These are phyloP conservation scores for Dryomyza anilis DNA, from an alignment of 2,888 invertebrate genomes.

Conservation along the genomic window DNA sequence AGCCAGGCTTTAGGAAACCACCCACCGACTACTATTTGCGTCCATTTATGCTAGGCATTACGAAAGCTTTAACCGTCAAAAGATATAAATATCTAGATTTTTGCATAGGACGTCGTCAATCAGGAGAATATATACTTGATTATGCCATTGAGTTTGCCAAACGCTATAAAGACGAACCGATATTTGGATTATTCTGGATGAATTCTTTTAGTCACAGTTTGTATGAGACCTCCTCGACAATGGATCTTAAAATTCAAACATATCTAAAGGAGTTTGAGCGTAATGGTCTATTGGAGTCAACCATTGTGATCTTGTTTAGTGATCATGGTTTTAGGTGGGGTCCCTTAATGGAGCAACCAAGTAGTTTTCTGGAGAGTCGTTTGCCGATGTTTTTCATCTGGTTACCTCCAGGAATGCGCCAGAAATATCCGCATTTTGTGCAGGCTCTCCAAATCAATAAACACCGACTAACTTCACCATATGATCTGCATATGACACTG, in stretches of 20 bases:
- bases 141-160: constrained; percentile 70
- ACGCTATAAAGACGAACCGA: constrained; percentile 66
- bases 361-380: constrained; percentile 79
- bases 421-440: constrained; percentile 63
- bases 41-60: constrained; percentile 73
- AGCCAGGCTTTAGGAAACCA: constrained; percentile 71
- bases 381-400: constrained; percentile 75
- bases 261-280: constrained; percentile 67
- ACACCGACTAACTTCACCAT: constrained; percentile 71
- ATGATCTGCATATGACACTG: constrained; percentile 73
- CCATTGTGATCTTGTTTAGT: constrained; percentile 74
- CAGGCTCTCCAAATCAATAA: constrained; percentile 66
- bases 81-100: constrained; percentile 63
- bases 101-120: constrained; percentile 68
- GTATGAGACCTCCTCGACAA: constrained; percentile 68
- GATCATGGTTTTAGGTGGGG: constrained; percentile 82
- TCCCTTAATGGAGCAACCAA: constrained; percentile 67
- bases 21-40: constrained; percentile 84
- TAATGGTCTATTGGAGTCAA: constrained; percentile 67
- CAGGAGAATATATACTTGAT: constrained; percentile 71
- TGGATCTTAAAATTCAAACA: constrained; percentile 67
- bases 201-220: constrained; percentile 77
- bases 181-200: constrained; percentile 79
- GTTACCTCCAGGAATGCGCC: constrained; percentile 69
- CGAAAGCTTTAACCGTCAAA: constrained; percentile 63